Evolutionary conservation across 2,888 invertebrate genomes (phyloP).

Genomic region (Neria commutata): DNA sequence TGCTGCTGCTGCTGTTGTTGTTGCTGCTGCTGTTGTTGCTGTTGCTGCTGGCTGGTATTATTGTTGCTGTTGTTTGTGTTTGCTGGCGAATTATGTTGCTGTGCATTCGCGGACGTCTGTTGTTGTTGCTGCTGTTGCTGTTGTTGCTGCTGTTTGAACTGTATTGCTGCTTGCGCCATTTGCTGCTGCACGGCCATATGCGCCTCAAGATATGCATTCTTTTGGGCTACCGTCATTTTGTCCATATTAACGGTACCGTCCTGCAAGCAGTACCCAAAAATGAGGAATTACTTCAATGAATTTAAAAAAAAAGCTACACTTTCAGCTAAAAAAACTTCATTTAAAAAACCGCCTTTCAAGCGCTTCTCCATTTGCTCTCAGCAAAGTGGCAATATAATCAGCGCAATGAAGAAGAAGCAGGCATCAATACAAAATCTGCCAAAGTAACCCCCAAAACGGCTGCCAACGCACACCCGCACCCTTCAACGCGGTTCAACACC

Average conservation of each 20-base stretch:
- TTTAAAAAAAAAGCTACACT: neutral
- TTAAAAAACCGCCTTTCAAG: neutral
- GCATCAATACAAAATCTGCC: too few relatives aligned
- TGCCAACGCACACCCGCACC: too few relatives aligned
- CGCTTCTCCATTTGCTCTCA: too few relatives aligned
- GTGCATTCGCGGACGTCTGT: slow-evolving; percentile 54
- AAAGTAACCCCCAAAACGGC: too few relatives aligned
- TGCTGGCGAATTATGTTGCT: slow-evolving; percentile 44
- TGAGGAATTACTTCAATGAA: neutral
- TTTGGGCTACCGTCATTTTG: slow-evolving; percentile 77
- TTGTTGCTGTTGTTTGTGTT: slow-evolving; percentile 52
- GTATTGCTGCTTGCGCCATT: slow-evolving; percentile 75
- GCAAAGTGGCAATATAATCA: too few relatives aligned
- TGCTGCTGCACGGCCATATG: slow-evolving; percentile 79
- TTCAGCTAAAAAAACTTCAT: neutral
- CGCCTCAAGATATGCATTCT: slow-evolving; percentile 76
- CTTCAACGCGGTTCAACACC: too few relatives aligned
- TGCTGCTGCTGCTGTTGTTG: slow-evolving; percentile 62
- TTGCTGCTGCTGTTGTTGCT: slow-evolving; percentile 54
- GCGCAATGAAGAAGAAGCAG: too few relatives aligned
- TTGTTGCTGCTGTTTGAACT: slow-evolving; percentile 61
- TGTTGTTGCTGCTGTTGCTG: slow-evolving; percentile 48
- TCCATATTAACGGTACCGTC: slow-evolving; percentile 75
- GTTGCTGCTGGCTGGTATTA: slow-evolving; percentile 55
- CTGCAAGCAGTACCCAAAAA: slow-evolving; percentile 55